phyloP scores from a whole-genome alignment of 2,797 vertebrate genomes.

The Erethizon dorsatum region DNA sequence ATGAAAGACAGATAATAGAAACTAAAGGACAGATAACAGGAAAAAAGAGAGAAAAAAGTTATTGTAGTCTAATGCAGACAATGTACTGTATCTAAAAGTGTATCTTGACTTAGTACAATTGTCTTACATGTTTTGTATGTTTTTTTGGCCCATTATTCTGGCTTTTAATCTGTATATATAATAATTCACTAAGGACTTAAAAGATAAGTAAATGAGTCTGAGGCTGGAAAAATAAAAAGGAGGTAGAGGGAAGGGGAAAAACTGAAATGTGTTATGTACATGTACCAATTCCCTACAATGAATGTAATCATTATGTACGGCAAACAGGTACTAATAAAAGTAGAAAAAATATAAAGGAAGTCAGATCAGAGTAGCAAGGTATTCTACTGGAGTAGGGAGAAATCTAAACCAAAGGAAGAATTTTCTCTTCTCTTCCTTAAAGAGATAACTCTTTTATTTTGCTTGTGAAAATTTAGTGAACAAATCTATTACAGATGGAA shows the following conservation, averaged over 20 bases:
- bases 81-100: not conserved
- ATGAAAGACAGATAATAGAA: not conserved
- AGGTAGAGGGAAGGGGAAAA: not conserved
- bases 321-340: not conserved
- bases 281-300: not conserved
- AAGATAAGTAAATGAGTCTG: not conserved
- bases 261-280: not conserved
- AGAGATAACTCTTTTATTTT: conserved; percentile 33
- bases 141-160: not conserved
- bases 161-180: not conserved
- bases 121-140: not conserved
- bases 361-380: not conserved
- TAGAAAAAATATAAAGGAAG: not conserved
- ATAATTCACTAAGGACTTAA: not conserved
- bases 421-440: conserved; percentile 7
- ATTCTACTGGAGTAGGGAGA: not conserved
- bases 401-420: not conserved
- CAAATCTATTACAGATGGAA: conserved; percentile 6
- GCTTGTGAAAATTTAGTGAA: conserved; percentile 50
- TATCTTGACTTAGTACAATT: not conserved
- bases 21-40: not conserved
- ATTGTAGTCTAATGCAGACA: not conserved
- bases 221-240: not conserved
- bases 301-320: not conserved
- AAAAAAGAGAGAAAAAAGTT: not conserved